These are phyloP conservation scores for Halichoeres trimaculatus DNA, from an alignment of 2,113 vertebrate species.

Conservation along the genomic window DNA sequence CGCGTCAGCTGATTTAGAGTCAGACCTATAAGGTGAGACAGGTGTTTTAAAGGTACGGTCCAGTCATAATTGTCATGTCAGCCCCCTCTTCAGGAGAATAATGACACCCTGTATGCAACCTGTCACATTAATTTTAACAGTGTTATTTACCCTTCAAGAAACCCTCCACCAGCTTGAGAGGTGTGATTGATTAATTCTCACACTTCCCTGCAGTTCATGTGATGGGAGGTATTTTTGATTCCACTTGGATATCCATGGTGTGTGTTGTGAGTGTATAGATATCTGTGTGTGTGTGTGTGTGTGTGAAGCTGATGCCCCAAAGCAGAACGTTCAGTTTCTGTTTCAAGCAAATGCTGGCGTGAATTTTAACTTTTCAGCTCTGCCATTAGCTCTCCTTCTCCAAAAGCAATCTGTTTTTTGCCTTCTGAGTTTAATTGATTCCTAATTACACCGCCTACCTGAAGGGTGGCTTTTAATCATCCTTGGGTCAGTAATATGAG, in stretches of 20 bases:
- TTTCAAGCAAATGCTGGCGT: background rate
- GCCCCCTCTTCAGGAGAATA: slow-evolving; percentile 40
- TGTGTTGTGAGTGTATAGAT: background rate
- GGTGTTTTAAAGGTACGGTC: slow-evolving; percentile 46
- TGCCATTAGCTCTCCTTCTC: slow-evolving; percentile 36
- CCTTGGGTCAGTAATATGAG: slow-evolving; percentile 55
- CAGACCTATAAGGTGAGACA: slow-evolving; percentile 38
- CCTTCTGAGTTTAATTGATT: slow-evolving; percentile 67
- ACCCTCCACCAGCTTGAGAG: slow-evolving; percentile 16
- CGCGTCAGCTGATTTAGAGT: slow-evolving; percentile 54
- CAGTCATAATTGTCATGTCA: slow-evolving; percentile 52
- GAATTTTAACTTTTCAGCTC: slow-evolving; percentile 21
- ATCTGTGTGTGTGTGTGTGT: background rate
- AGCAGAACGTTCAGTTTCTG: background rate
- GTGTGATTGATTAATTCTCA: slow-evolving; percentile 43
- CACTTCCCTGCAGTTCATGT: slow-evolving; percentile 26
- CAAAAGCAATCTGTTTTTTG: slow-evolving; percentile 47
- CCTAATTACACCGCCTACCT: slow-evolving; percentile 68
- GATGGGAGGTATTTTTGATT: slow-evolving; percentile 24
- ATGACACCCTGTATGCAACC: slow-evolving; percentile 52
- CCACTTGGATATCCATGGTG: slow-evolving; percentile 2
- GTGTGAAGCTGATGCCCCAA: background rate
- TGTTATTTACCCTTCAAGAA: slow-evolving; percentile 55
- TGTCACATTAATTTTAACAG: slow-evolving; percentile 58
- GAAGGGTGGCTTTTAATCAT: slow-evolving; percentile 69